Base-by-base conservation (phyloP, 1,140 invertebrate species). In the Cephus cinctus region DNA sequence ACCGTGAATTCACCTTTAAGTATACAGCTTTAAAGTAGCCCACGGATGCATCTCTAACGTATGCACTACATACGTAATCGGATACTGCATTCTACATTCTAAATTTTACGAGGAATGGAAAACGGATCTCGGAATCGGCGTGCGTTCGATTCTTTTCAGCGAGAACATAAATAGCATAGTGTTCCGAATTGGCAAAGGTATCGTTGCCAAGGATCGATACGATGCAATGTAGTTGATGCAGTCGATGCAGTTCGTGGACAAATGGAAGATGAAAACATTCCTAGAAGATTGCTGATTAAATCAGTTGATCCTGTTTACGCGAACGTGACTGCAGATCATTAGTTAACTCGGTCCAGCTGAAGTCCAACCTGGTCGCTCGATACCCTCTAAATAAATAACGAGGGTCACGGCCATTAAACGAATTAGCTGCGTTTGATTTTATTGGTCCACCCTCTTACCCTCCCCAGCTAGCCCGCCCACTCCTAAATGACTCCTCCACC, bases 341-440 rank as follows among this genome's bases (percentile, higher is more conserved):
- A 61, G 61, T 61, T 61, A 63, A 47, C 50, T 47, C 14, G 49
- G 43, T 30, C 11, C 31, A 42, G 49, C 36, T 35, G 43, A 45
- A 43, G 32, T 53, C 41, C 42, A 19, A 16, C 46, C 15, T 5
- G 9, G 14, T 44, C 46, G 50, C 16, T 57, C 61, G 63, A 64
- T 64, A 60, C 53, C 55, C 38, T 62, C 61, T 65, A 63, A 65
- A 65, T 65, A 66, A 66, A 66, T 66, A 66, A 59, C 48, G 32
- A 49, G 39, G 63, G 58, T 61, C 62, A 65, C 45, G 56, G 54
- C 56, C 60, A 67, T 67, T 67, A 67, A 67, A 61, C 58, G 63
- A 65, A 65, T 65, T 67, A 65, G 59, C 47, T 50, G 56, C 52
- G 54, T 65, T 65, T 63, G 63, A 67, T 67, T 67, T 65, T 61